Evolutionary conservation across 92 coral and sea anemone species (phyloP), one percentile per base, ranked within the genome.

Genomic region (Virgularia gustaviana): DNA sequence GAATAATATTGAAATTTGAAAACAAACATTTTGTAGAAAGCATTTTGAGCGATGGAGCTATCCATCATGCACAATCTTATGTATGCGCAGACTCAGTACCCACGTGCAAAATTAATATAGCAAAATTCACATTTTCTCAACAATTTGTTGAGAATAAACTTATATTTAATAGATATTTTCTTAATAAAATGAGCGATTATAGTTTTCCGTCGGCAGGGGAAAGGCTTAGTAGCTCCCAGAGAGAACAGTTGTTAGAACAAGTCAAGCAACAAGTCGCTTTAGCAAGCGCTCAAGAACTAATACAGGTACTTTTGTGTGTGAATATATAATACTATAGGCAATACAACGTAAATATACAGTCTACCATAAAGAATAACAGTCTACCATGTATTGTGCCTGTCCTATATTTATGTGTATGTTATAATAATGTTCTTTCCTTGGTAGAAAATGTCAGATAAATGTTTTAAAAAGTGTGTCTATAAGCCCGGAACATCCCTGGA

Each of bases 391-490:
- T 41, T 56, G 13, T 20, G 7, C 12, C 43, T 22, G 27, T 27
- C 29, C 23, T 38, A 3, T 49, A n/a, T n/a, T 70, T 15, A 27
- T 24, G 51, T 35, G 23, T 49, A 33, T 18, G 11, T 16, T 62
- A 31, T 52, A 24, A 25, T n/a, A 47, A n/a, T 22, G n/a, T 42
- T 15, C 49, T 70, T 1, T 27, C 25, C 49, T 53, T 56, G n/a
- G 10, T 70, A 91, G 97, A 91, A 91, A 91, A 91, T 91, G 90
- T 91, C 97, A 27, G 97, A 91, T 55, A 91, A 91, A 73, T 91
- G 97, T 82, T 91, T 91, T 66, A 91, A 84, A 78, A 91, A 89
- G 78, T 91, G 97, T 63, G 61, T 91, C 9, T 47, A 75, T 60
- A 91, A 89, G 47, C 96, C 97, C 58, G 97, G 97, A 11, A 41